A percentile compares a stretch with the other conserved stretches of the same genome.
Conservation (phyloP, 1,140 invertebrate species). For the Brachionus rubens region DNA sequence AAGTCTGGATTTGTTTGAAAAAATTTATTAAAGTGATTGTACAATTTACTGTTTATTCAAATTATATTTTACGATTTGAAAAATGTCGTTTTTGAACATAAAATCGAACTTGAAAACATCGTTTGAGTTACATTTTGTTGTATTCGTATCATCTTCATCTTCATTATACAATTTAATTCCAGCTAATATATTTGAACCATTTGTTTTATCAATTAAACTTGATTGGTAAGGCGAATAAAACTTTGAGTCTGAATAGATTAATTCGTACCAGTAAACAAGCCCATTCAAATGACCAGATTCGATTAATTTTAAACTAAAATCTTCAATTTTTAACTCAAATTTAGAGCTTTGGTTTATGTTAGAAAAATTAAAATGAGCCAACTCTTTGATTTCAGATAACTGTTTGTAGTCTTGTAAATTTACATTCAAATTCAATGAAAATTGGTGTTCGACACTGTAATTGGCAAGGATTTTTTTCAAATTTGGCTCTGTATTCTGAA, state of each 20-base stretch:
- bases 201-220: not conserved
- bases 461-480: not conserved
- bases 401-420: conserved; percentile 9
- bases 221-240: not conserved
- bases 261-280: conserved; percentile 13
- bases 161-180: not conserved
- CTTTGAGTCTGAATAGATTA: conserved; percentile 6
- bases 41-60: not conserved
- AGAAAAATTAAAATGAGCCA: not conserved
- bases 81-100: conserved; percentile 1
- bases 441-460: conserved; percentile 22
- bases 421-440: not conserved
- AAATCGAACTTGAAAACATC: not conserved
- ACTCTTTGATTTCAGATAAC: not conserved
- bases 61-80: not conserved
- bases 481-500: not conserved
- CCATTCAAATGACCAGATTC: conserved; percentile 9
- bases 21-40: too few species aligned
- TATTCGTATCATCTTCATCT: not conserved
- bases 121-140: not conserved
- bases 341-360: not conserved
- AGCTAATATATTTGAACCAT: conserved; percentile 18
- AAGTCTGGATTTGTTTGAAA: too few species aligned
- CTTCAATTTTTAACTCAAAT: not conserved
- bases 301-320: not conserved